Conservation (phyloP, 1,140 invertebrate genomes). For the Anoplophora glabripennis region DNA sequence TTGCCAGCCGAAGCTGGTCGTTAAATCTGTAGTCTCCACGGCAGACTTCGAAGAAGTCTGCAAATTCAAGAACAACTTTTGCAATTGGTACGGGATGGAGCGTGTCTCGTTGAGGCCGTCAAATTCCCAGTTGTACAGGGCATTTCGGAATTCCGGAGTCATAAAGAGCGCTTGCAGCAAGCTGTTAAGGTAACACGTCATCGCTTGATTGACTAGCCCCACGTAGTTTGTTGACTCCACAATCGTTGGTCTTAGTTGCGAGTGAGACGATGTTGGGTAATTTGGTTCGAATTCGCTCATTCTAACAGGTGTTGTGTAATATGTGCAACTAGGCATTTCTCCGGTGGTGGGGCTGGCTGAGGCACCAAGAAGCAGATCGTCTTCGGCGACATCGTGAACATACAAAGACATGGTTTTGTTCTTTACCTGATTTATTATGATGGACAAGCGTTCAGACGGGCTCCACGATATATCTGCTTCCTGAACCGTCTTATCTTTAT, state of each 20-base stretch:
- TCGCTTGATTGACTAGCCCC: slow-evolving; percentile 89
- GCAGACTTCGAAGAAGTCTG: slow-evolving; percentile 75
- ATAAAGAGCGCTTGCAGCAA: slow-evolving; percentile 86
- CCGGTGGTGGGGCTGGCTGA: slow-evolving; percentile 56
- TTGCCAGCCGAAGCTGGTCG: slow-evolving; percentile 89
- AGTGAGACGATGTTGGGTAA: slow-evolving; percentile 5
- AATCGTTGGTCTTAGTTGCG: slow-evolving; percentile 22
- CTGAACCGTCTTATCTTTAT: slow-evolving; percentile 48
- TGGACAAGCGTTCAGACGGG: slow-evolving; percentile 37
- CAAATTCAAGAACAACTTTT: slow-evolving; percentile 83
- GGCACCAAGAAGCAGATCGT: slow-evolving; percentile 55
- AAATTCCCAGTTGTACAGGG: slow-evolving; percentile 84
- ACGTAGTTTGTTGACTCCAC: slow-evolving; percentile 61
- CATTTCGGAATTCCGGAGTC: slow-evolving; percentile 94
- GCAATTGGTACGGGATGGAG: slow-evolving; percentile 85
- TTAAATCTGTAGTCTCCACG: slow-evolving; percentile 85
- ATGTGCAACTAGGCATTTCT: slow-evolving; percentile 26
- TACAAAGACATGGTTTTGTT: slow-evolving; percentile 35
- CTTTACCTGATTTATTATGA: slow-evolving; percentile 40
- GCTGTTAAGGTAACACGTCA: slow-evolving; percentile 93
- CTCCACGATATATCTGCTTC: slow-evolving; percentile 50
- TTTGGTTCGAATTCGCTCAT: slow-evolving; percentile 1
- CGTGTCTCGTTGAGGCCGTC: slow-evolving; percentile 66
- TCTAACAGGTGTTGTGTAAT: background rate
- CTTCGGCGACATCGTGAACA: slow-evolving; percentile 46